Conservation (phyloP, 92 coral and sea anemone genomes). For the Zoanthus solanderi region DNA sequence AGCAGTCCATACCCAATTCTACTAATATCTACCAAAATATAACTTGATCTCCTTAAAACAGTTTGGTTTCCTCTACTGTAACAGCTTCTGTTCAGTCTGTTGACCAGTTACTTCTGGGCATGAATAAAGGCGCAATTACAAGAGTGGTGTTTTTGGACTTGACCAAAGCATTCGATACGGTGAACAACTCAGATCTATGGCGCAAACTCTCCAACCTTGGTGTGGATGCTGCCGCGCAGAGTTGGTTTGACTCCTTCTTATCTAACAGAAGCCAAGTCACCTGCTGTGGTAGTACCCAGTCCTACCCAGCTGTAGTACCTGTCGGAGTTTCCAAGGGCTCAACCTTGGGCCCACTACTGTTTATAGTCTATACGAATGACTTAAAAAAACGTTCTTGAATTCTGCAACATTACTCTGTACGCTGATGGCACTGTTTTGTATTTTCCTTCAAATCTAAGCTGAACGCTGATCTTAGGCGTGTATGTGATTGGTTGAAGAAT, state of each 20-base stretch:
- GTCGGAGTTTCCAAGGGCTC: constrained; percentile 29
- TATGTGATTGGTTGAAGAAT: not conserved
- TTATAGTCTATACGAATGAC: not conserved
- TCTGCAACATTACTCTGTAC: constrained; percentile 20
- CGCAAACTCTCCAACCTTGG: constrained; percentile 42
- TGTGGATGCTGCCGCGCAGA: constrained; percentile 41
- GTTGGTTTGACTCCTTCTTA: constrained; percentile 48
- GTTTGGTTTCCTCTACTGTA: too few relatives aligned
- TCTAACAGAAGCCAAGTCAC: constrained; percentile 52
- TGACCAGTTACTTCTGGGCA: constrained; percentile 31
- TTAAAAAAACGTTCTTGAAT: constrained; percentile 18
- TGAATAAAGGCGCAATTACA: constrained; percentile 33
- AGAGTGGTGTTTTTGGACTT: constrained; percentile 38
- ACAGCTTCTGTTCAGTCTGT: not conserved
- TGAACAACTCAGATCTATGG: constrained; percentile 4
- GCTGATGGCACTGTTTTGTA: not conserved
- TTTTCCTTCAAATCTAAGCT: constrained; percentile 45
- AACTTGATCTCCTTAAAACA: too few relatives aligned
- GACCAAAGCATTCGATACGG: constrained; percentile 16
- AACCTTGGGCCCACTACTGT: too few relatives aligned
- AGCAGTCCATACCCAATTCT: too few relatives aligned
- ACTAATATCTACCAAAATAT: constrained; percentile 7
- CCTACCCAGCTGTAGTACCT: constrained; percentile 22
- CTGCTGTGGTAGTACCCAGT: constrained; percentile 46
- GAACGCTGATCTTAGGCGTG: constrained; percentile 53